Conservation (phyloP, 2,888 invertebrate genomes). For the Charanyca ferruginea region DNA sequence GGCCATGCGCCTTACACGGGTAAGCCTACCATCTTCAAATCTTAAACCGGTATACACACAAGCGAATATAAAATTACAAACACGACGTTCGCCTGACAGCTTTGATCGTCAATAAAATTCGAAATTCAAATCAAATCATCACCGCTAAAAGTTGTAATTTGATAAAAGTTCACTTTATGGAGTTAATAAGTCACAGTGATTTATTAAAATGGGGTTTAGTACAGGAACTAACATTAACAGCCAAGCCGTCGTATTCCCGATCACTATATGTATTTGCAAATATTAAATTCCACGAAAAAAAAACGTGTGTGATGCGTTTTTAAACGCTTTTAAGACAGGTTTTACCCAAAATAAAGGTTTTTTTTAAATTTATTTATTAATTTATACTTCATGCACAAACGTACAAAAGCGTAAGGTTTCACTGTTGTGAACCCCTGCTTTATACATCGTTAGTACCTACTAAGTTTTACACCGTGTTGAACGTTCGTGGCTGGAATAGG, state of each 20-base stretch:
- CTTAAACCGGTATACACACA: not conserved
- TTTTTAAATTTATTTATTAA: too few relatives aligned
- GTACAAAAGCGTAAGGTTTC: too few relatives aligned
- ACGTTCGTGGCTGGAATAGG: constrained; percentile 4
- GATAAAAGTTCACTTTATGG: not conserved
- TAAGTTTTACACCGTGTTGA: constrained; percentile 10
- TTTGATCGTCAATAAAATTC: not conserved
- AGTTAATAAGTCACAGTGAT: not conserved
- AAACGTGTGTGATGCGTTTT: too few relatives aligned
- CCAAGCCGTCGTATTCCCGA: too few relatives aligned
- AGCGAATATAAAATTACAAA: not conserved
- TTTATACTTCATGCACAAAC: too few relatives aligned
- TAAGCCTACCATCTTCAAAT: constrained; percentile 60
- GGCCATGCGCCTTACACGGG: constrained; percentile 82
- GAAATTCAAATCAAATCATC: too few relatives aligned
- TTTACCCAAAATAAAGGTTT: not conserved
- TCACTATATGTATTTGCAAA: too few relatives aligned
- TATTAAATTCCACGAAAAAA: too few relatives aligned
- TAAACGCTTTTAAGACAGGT: not conserved
- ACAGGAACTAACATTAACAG: not conserved
- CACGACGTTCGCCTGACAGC: not conserved
- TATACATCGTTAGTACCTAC: constrained; percentile 2
- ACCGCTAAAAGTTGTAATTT: too few relatives aligned
- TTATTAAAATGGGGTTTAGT: not conserved
- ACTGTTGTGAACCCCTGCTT: not conserved